Percentiles rank a stretch among this genome's conserved stretches.
Evolutionary conservation across 1,140 invertebrate species (phyloP).

Genomic region (Neuroterus valhalla): DNA sequence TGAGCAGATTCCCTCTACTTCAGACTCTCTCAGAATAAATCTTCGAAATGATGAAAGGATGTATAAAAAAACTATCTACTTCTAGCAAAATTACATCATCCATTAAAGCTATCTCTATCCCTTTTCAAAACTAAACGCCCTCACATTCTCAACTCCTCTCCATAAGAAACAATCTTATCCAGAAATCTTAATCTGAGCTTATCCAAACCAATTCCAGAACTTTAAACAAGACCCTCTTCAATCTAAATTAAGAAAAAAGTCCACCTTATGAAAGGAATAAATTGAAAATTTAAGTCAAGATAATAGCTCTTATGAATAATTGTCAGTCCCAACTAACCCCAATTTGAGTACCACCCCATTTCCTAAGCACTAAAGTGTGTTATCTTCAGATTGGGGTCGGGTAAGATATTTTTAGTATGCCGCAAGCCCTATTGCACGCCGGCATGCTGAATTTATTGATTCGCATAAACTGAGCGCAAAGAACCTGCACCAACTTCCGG

Average conservation of each 20-base stretch:
- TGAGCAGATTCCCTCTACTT: no score
- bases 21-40: no score
- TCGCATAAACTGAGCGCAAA: slow-evolving; percentile 54
- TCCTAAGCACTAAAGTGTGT: neutral
- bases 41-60: no score
- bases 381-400: slow-evolving; percentile 45
- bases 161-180: neutral
- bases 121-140: neutral
- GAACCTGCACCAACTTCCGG: slow-evolving; percentile 50
- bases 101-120: neutral
- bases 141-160: neutral
- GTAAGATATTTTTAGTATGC: slow-evolving; percentile 49
- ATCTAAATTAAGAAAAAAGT: slow-evolving; percentile 2
- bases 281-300: neutral
- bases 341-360: neutral
- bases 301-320: neutral
- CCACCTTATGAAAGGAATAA: neutral
- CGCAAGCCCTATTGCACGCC: slow-evolving; percentile 48
- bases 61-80: no score
- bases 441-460: slow-evolving; percentile 64
- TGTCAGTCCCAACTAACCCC: neutral
- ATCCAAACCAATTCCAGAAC: slow-evolving; percentile 10
- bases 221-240: slow-evolving; percentile 16
- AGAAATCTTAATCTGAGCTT: slow-evolving; percentile 19
- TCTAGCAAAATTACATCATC: no score